Evolutionary conservation across 2,888 invertebrate genomes (phyloP), one percentile per base, ranked within the genome.

Genomic region (Mythimna impura): DNA sequence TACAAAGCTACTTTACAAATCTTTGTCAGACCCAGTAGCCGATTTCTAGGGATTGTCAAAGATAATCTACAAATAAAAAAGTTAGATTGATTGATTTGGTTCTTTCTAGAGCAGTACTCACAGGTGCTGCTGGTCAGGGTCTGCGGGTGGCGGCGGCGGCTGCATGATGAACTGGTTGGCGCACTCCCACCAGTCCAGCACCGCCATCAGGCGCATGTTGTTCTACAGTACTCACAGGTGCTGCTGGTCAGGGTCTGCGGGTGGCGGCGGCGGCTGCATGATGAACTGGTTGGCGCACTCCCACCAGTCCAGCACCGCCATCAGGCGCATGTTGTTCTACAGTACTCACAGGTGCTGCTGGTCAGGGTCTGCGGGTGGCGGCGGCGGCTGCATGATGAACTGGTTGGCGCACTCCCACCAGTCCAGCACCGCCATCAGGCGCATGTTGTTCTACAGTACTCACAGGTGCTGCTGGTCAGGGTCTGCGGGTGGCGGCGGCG

Each of bases 361-460:
- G 83, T 93, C 93, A 0, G 91, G 89, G 82, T 95, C 95, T 0
- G 91, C 89, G 65, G 92, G 75, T 30, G 93, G 93, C 76, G 88
- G 92, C 76, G 93, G 95, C 76, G 96, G 94, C 90, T 96, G 97
- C 90, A 97, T 96, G 67, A 99, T 96, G 93, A 99, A 99, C 89
- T 98, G 98, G 85, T 97, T 96, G 0, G 98, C 97, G 10, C 97
- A 97, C 92, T 99, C 98, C 97, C 99, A 98, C 98, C 99, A 99
- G 94, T 99, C 99, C 86, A 99, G 96, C 80, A 99, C 98, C 1
- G 98, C 98, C 97, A 99, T 99, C 73, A 99, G 95, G 55, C 99
- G 97, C 99, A 99, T 99, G 92, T 99, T 99, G 95, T 99, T 99
- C 69, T n/a, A n/a, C n/a, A n/a, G n/a, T n/a, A n/a, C n/a, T n/a